Base-by-base conservation (phyloP, 2,797 vertebrate species). In the Hybognathus amarus region DNA sequence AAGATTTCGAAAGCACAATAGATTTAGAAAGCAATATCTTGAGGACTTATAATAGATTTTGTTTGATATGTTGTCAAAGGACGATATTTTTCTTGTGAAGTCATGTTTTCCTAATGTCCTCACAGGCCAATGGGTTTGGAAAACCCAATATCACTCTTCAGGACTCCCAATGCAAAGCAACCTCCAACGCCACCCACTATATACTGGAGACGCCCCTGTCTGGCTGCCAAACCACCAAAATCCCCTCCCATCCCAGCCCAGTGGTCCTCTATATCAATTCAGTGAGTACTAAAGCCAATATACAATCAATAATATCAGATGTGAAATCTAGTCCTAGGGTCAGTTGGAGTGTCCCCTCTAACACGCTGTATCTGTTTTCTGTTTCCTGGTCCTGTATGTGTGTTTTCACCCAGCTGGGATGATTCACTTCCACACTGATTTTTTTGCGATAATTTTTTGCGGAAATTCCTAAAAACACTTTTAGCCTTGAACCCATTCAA, bases 161-260 rank as follows among this genome's bases (percentile, higher is more conserved):
- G 89, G 97, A 99, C 93, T 96, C 94, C 84, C 89, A 92, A 59
- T 99, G 98, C 93, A 97, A 95, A 92, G 97, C 98, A 82, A 95
- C 88, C 73, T 94, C 92, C 88, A 99, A 98, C 75, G 92, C 89
- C 83, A 99, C 97, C 79, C 98, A 99, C 93, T 98, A 97, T 93
- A 96, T 96, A n/a, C 89, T 99, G 93, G 96, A 98, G 85, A 97
- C 97, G 13, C 89, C 94, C 0, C 93, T 95, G 88, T 92, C 90
- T 33, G 95, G 95, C 76, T 99, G 98, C 11, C 92, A 94, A 30
- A 99, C 97, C 88, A 87, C 86, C 24, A 54, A 90, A 6, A 92
- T 86, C 84, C 89, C 92, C 66, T 83, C 92, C 83, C 88, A 83
- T 1, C 90, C 91, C 2, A 89, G 91, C 87, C 88, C 92, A 0